Evolutionary conservation across 2,888 invertebrate genomes (phyloP).

Genomic region (Diarsia dahlii): DNA sequence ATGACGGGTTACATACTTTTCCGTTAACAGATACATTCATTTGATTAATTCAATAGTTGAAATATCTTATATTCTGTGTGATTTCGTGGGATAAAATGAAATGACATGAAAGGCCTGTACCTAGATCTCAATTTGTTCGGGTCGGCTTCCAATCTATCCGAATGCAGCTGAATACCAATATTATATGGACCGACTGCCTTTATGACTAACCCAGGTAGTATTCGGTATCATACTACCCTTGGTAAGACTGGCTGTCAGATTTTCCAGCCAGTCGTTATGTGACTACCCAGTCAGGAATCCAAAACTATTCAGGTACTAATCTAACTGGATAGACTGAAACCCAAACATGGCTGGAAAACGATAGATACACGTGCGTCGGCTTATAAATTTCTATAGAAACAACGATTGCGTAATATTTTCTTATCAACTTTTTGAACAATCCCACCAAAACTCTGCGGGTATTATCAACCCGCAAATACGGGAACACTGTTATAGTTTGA

Average conservation of each 20-base stretch:
- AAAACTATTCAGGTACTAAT: background rate
- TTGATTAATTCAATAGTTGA: background rate
- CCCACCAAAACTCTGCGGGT: conserved; percentile 37
- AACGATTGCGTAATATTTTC: background rate
- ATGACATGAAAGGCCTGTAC: background rate
- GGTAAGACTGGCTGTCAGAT: too few relatives aligned
- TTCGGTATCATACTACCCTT: too few relatives aligned
- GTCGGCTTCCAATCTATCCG: too few relatives aligned
- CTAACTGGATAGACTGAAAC: background rate
- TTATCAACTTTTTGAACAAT: conserved; percentile 27
- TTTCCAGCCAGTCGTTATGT: background rate
- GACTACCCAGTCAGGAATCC: background rate
- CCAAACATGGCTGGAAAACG: background rate
- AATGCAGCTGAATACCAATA: too few relatives aligned
- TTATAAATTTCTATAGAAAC: background rate
- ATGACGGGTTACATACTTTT: too few relatives aligned
- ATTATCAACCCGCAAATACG: conserved; percentile 51
- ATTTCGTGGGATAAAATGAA: background rate
- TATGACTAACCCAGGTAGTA: too few relatives aligned
- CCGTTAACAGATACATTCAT: too few relatives aligned
- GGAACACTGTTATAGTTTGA: conserved; percentile 43
- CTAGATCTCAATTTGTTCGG: too few relatives aligned
- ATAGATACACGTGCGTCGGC: background rate
- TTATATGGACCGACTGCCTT: too few relatives aligned
- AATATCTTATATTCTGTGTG: background rate